Evolutionary conservation across 2,113 vertebrate species (phyloP).

Genomic region (Osmerus eperlanus): DNA sequence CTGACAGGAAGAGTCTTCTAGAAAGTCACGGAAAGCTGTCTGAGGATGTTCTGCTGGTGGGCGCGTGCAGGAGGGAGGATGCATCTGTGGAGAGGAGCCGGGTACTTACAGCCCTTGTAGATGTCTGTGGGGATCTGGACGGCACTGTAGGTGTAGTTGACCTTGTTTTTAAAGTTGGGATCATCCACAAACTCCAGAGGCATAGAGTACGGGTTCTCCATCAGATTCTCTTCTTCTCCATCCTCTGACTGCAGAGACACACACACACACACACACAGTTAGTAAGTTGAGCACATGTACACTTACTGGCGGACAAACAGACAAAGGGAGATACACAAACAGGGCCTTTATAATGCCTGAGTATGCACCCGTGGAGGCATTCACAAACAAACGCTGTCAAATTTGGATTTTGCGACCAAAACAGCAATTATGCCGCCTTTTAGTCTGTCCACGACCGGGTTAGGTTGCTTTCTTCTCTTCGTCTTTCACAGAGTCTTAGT

Average conservation of each 20-base stretch:
- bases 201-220: constrained; percentile 78
- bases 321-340: neutral
- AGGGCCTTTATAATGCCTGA: neutral
- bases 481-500: constrained; percentile 47
- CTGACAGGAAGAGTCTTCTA: no score
- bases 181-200: constrained; percentile 92
- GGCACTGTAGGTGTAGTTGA: constrained; percentile 94
- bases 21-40: neutral
- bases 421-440: constrained; percentile 30
- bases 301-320: constrained; percentile 13
- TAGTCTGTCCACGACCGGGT: neutral
- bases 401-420: constrained; percentile 25
- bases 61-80: neutral
- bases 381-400: constrained; percentile 8
- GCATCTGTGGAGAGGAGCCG: no score
- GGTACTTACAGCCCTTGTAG: constrained; percentile 98
- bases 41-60: neutral
- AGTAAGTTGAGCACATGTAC: neutral
- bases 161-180: constrained; percentile 93
- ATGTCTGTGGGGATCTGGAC: constrained; percentile 99
- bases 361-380: neutral
- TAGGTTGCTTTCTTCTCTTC: constrained; percentile 36
- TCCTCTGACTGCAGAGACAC: constrained; percentile 75
- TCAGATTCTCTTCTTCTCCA: constrained; percentile 79
- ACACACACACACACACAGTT: constrained; percentile 26